phyloP scores from a whole-genome alignment of 2,113 vertebrate species.

The Diadophis punctatus region DNA sequence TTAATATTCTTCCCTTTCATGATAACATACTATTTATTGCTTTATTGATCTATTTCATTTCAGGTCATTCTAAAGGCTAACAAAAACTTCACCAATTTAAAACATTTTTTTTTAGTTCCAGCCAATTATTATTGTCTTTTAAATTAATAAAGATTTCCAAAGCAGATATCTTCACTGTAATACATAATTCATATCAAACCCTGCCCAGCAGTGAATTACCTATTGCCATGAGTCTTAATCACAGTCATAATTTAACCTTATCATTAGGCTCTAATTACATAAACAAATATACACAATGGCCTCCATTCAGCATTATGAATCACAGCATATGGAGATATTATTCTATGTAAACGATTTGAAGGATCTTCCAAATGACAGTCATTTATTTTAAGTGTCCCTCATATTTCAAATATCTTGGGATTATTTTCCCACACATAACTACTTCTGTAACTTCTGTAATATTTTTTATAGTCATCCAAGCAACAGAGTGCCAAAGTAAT shows the following conservation, averaged over 20 bases:
- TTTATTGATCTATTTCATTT: constrained; percentile 8
- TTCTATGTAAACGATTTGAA: neutral
- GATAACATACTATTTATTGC: constrained; percentile 1
- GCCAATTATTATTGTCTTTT: constrained; percentile 20
- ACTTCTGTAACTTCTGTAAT: neutral
- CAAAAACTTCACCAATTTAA: constrained; percentile 8
- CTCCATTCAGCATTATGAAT: neutral
- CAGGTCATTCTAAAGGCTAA: constrained; percentile 8
- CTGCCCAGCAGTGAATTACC: neutral
- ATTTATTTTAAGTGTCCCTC: constrained; percentile 12
- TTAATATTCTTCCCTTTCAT: constrained; percentile 18
- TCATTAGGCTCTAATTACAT: neutral
- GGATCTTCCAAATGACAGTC: constrained; percentile 3
- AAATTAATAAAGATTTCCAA: constrained; percentile 41
- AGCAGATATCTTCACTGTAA: constrained; percentile 52
- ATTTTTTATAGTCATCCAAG: neutral
- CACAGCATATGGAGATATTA: neutral
- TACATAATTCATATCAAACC: constrained; percentile 8
- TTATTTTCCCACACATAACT: neutral
- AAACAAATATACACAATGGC: neutral
- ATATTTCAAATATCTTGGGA: neutral
- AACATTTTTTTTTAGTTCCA: constrained; percentile 47
- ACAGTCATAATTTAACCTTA: neutral
- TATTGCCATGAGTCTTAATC: neutral
- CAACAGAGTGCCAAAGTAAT: neutral